These are phyloP conservation scores for Mus caroli DNA, from an alignment of 2,797 vertebrate genomes.

Conservation along the genomic window DNA sequence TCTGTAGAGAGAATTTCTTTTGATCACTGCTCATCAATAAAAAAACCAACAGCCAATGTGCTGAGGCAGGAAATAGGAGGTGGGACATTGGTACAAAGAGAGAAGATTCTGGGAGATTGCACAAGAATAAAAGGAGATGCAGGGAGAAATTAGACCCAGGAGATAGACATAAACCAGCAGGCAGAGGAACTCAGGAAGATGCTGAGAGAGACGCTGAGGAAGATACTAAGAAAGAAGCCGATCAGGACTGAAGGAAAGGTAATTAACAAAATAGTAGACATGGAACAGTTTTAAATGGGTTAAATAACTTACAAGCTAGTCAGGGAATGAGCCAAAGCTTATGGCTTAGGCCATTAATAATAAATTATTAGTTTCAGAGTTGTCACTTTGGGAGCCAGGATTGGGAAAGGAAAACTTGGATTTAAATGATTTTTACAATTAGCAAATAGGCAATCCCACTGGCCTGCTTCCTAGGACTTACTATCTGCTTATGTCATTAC, in stretches of 20 bases:
- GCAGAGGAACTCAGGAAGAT: background rate
- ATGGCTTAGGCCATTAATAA: background rate
- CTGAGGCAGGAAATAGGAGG: background rate
- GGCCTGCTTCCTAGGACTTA: background rate
- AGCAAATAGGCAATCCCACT: background rate
- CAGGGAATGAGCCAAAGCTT: background rate
- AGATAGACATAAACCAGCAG: background rate
- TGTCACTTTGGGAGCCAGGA: background rate
- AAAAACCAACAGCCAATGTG: background rate
- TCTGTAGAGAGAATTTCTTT: background rate
- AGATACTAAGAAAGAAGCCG: background rate
- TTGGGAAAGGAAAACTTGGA: background rate
- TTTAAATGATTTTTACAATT: background rate
- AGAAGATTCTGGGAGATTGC: background rate
- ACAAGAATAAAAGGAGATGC: background rate
- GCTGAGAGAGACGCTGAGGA: background rate
- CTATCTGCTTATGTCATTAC: background rate
- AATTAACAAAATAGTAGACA: background rate
- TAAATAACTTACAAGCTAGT: background rate
- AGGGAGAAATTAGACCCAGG: background rate
- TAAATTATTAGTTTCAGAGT: background rate
- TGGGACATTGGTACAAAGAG: background rate
- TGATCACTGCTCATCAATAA: background rate
- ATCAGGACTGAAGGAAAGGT: background rate
- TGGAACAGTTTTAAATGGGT: background rate